phyloP scores from a whole-genome alignment of 2,888 invertebrate species.

The Slavum lentiscoides region DNA sequence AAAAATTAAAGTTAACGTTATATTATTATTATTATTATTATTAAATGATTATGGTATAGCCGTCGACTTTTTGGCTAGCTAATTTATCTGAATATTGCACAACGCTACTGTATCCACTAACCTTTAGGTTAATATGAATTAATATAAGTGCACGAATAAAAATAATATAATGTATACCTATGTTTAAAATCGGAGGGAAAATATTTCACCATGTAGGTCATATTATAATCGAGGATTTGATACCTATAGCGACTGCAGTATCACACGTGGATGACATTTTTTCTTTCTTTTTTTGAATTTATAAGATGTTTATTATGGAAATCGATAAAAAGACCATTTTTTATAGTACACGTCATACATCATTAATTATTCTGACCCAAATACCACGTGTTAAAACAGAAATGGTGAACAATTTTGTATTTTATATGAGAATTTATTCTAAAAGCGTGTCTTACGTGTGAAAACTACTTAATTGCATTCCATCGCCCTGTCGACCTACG shows the following conservation, averaged over 20 bases:
- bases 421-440: slow-evolving; percentile 1
- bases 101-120: neutral
- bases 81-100: neutral
- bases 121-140: neutral
- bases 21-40: too few species aligned
- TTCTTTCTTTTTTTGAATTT: slow-evolving; percentile 4
- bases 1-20: too few species aligned
- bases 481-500: neutral
- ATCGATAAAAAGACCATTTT: slow-evolving; percentile 38
- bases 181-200: neutral
- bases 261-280: slow-evolving; percentile 21
- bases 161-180: neutral
- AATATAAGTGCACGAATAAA: neutral
- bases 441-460: neutral
- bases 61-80: neutral
- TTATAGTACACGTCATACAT: slow-evolving; percentile 29
- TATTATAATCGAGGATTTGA: slow-evolving; percentile 22
- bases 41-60: neutral
- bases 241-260: neutral
- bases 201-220: neutral
- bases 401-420: neutral
- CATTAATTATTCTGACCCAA: slow-evolving; percentile 47
- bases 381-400: slow-evolving; percentile 24
- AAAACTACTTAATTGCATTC: slow-evolving; percentile 9
- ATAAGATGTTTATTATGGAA: slow-evolving; percentile 20